A percentile compares a stretch with the other conserved stretches of the same genome.
Conservation (phyloP, 2,888 invertebrate species). For the Hemithea aestivaria region DNA sequence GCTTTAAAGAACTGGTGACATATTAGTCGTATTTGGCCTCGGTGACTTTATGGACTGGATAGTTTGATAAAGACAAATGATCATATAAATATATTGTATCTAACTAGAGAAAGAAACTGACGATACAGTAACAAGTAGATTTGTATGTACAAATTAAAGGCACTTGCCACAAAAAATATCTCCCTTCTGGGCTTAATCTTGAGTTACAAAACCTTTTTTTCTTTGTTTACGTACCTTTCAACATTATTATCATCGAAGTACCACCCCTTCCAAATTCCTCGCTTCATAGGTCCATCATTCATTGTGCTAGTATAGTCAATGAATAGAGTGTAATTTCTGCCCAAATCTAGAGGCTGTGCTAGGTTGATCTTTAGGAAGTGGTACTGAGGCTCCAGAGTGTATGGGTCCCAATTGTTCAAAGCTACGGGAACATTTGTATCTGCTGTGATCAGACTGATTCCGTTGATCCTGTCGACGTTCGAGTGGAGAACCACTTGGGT, state of each 20-base stretch:
- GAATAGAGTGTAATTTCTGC: constrained; percentile 56
- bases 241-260: constrained; percentile 52
- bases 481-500: constrained; percentile 68
- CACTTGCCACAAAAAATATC: too few relatives aligned
- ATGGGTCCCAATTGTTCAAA: constrained; percentile 27
- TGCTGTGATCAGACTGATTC: constrained; percentile 30
- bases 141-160: too few relatives aligned
- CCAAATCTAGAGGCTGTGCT: constrained; percentile 35
- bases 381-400: constrained; percentile 50
- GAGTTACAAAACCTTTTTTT: too few relatives aligned
- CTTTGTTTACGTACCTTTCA: constrained; percentile 46
- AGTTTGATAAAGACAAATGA: too few relatives aligned
- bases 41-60: too few relatives aligned
- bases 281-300: constrained; percentile 71
- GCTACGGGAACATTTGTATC: constrained; percentile 28
- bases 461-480: constrained; percentile 57
- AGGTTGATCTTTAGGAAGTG: constrained; percentile 65
- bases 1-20: too few relatives aligned
- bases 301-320: constrained; percentile 71
- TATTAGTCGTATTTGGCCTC: too few relatives aligned
- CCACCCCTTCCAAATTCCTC: constrained; percentile 70
- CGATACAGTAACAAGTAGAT: too few relatives aligned
- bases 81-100: too few relatives aligned
- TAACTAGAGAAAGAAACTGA: too few relatives aligned
- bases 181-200: too few relatives aligned